Evolutionary conservation across 2,113 vertebrate genomes (phyloP).

Genomic region (Petromus typicus): DNA sequence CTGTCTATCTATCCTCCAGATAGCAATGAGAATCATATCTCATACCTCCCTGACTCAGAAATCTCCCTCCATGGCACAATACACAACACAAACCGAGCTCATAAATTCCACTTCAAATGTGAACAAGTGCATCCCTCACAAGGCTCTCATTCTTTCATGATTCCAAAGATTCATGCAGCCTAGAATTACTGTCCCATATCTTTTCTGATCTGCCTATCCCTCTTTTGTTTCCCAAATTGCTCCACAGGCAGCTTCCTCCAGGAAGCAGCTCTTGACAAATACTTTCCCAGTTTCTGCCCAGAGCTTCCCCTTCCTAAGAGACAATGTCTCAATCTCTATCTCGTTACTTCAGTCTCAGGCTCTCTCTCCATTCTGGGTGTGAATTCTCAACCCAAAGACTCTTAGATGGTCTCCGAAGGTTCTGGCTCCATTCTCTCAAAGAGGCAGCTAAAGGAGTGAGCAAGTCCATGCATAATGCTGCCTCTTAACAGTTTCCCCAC

Average conservation of each 20-base stretch:
- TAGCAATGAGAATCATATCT: constrained; percentile 63
- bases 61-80: constrained; percentile 63
- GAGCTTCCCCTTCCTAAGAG: constrained; percentile 21
- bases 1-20: constrained; percentile 53
- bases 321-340: background rate
- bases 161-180: background rate
- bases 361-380: background rate
- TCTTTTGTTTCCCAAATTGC: constrained; percentile 64
- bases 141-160: constrained; percentile 46
- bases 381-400: constrained; percentile 38
- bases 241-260: constrained; percentile 58
- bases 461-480: background rate
- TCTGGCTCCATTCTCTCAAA: constrained; percentile 7
- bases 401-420: background rate
- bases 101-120: constrained; percentile 58
- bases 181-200: constrained; percentile 56
- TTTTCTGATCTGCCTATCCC: constrained; percentile 58
- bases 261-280: constrained; percentile 60
- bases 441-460: background rate
- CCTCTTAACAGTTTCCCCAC: background rate
- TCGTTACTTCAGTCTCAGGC: background rate
- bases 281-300: constrained; percentile 54
- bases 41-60: constrained; percentile 54
- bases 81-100: constrained; percentile 58
- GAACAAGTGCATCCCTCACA: constrained; percentile 43